Base-by-base conservation (phyloP, 2,888 invertebrate species). In the Zygaena filipendulae region DNA sequence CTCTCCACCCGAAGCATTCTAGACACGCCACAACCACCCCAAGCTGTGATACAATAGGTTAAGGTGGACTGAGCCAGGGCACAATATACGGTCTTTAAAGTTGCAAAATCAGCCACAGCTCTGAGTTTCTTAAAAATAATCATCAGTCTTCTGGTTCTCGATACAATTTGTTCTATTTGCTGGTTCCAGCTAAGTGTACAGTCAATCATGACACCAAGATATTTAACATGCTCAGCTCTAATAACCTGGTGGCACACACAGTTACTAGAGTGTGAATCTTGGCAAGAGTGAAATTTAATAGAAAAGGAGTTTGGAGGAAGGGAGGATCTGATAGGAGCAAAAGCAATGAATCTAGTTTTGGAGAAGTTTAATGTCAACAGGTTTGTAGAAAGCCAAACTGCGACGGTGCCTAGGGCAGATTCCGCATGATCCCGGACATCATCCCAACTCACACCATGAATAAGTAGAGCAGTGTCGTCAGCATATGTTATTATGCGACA, bases 331-430 rank as follows among this genome's bases (percentile, higher is more conserved):
- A 11, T 22, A 11, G 13, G 4, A 13, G 13, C 16, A 21, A 39
- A 36, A 6, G 16, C 14, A 3, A 39, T 22, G n/a, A 19, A 34
- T 23, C 30, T 34, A 1, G 33, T 34, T 29, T 39, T 39, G 1
- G 5, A 9, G 2, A 34, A 3, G 18, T 39, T 36, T 4, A 40
- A 3, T 3, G 34, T 36, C 1, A 39, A 23, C 13, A 29, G 8
- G 16, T 34, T 38, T 7, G 12, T 3, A 7, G 19, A 8, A 1
- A 35, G 20, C 36, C 32, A 36, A 4, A 14, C 12, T 4, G 18
- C 29, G 3, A 36, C 26, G 2, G 3, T 9, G 6, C 13, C 4
- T 0, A 39, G 12, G 5, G 25, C 31, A 3, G 1, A n/a, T 27
- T 39, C 33, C 6, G 33, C 28, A 4, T 4, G n/a, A 3, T 0